phyloP scores from a whole-genome alignment of 2,888 invertebrate species.

The Stenchaetothrips biformis region DNA sequence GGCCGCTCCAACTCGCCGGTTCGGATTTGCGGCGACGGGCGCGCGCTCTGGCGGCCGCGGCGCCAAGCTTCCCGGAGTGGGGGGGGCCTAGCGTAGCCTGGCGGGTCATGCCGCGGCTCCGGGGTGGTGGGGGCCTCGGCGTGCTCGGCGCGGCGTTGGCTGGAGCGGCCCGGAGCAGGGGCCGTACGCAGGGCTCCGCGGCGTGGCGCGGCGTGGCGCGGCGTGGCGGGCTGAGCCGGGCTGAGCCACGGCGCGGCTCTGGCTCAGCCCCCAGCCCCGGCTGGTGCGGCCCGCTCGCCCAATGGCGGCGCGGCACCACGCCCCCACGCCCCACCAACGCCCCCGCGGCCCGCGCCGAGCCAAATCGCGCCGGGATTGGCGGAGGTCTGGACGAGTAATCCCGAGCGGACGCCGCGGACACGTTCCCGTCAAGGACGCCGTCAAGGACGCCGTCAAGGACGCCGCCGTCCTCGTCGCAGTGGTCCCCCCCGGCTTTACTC shows the following conservation, averaged over 20 bases:
- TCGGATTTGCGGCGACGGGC: too few relatives aligned
- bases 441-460: background rate
- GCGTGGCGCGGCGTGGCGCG: conserved; percentile 1
- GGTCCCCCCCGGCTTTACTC: background rate
- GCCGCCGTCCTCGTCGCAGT: background rate
- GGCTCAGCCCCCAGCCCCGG: background rate
- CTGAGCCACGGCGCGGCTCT: background rate
- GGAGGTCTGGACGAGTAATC: background rate
- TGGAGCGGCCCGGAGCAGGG: background rate
- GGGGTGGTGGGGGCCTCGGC: too few relatives aligned
- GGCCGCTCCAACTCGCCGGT: too few relatives aligned
- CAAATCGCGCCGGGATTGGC: background rate
- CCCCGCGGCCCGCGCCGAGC: background rate
- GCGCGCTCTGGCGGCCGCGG: too few relatives aligned
- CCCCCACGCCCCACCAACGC: background rate
- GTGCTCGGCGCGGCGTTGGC: conserved; percentile 28
- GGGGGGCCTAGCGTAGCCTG: too few relatives aligned
- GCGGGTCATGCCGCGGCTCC: too few relatives aligned
- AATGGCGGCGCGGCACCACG: conserved; percentile 5
- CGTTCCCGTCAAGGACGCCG: background rate
- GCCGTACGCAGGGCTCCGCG: background rate
- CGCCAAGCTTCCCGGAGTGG: too few relatives aligned
- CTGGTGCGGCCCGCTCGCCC: background rate
- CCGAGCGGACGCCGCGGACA: background rate
- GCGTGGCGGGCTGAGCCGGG: conserved; percentile 8